Evolutionary conservation across 2,888 invertebrate genomes (phyloP), one percentile per base, ranked within the genome.

Genomic region (Blastobasis lacticolella): DNA sequence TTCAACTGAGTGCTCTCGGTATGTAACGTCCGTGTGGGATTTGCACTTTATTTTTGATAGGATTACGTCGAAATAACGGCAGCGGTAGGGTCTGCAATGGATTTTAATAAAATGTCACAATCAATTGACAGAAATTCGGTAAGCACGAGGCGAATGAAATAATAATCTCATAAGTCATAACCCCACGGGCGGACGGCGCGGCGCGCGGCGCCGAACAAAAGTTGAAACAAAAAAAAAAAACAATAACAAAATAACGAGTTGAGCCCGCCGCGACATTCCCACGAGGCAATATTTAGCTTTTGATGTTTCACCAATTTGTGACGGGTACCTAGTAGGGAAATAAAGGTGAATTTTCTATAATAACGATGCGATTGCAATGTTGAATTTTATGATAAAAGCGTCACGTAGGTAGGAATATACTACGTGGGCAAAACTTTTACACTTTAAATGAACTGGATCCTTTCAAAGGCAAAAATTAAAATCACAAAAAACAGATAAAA

Each of bases 81-180:
- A 7, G 37, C 37, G 8, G 6, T 10, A 4, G 4, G 8, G 6
- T 38, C 48, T 48, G n/a, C n/a, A n/a, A 51, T 41, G 37, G 9
- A 37, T 10, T 41, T 45, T 46, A 48, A 46, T 49, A 52, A 52
- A 48, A 45, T 40, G 48, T 37, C 48, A 45, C 48, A 48, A 51
- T 48, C 48, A 45, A 51, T 48, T 49, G 46, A 41, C 57, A 47
- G 51, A 55, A 57, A 61, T 57, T 59, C 56, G 55, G 57, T 59
- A 59, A 57, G 56, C 53, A 51, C 57, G 61, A 63, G 59, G 66
- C 10, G 43, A 51, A 72, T 74, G 73, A 68, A 69, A 63, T 62
- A 71, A 71, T 80, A 74, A 80, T 75, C 73, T 66, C 64, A 71
- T 79, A 79, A 79, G 72, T 71, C 67, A 64, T 58, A 65, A 67